A percentile compares a stretch with the other conserved stretches of the same genome.
Evolutionary conservation across 2,888 invertebrate species (phyloP).

Genomic region (Frankliniella fusca): DNA sequence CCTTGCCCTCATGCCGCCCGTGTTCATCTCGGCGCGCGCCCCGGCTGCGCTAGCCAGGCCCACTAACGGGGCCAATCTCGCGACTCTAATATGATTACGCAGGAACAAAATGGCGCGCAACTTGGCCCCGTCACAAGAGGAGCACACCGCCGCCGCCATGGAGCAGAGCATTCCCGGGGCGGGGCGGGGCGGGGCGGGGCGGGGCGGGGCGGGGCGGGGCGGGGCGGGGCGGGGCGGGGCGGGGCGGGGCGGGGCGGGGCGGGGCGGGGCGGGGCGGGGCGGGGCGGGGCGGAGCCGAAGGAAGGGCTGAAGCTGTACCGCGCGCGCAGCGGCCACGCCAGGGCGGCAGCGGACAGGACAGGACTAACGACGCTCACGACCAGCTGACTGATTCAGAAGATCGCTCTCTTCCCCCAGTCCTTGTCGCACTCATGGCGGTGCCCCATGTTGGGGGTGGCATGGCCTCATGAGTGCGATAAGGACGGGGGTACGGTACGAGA

Average conservation of each 20-base stretch:
- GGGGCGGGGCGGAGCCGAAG: background rate
- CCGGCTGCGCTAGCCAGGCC: background rate
- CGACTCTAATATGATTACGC: constrained; percentile 1
- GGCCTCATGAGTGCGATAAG: too few species aligned
- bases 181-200: background rate
- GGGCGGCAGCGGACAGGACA: too few species aligned
- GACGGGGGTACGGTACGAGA: too few species aligned
- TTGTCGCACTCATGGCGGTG: too few species aligned
- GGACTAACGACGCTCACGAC: too few species aligned
- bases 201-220: background rate
- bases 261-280: background rate
- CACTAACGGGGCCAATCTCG: background rate
- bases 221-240: background rate
- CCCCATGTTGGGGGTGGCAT: too few species aligned
- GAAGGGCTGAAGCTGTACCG: too few species aligned
- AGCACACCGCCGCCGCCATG: background rate
- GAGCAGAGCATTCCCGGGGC: too few species aligned
- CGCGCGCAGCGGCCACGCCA: too few species aligned
- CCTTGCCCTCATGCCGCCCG: background rate
- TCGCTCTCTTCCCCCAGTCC: too few species aligned
- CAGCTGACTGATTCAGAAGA: too few species aligned
- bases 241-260: background rate
- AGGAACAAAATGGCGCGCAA: background rate
- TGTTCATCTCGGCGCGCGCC: too few species aligned
- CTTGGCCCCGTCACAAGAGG: background rate